Base-by-base conservation (phyloP, 2,113 vertebrate species). In the Benitochromis conjunctus region DNA sequence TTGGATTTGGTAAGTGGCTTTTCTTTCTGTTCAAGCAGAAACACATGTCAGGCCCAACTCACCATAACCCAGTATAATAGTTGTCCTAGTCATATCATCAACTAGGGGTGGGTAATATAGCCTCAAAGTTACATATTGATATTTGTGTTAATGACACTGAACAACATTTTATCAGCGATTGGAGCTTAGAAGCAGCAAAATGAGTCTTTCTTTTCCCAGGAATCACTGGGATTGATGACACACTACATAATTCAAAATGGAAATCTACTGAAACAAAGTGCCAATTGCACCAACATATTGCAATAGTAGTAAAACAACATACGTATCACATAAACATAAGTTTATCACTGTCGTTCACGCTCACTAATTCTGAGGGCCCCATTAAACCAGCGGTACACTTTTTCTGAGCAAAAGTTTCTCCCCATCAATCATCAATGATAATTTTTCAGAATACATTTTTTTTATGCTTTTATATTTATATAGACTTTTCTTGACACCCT, bases 1-100 rank as follows among this genome's bases (percentile, higher is more conserved):
- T 95, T 99, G 91, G 98, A 99, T 94, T 94, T 99, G 94, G 98
- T 99, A 94, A 98, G 98, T 91, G 43, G 21, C 7, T 31, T 5
- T 3, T 43, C 26, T 55, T 5, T 55, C 5, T 38, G 18, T 36
- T 46, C 57, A 55, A 13, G 7, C 16, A 57, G 19, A 74, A 54
- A 12, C 12, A 14, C 34, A 41, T 41, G 41, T 41, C 41, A 41
- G 41, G 9, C 8, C 41, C 8, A 41, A 10, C 41, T 11, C 10
- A 11, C 7, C 41, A 10, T 41, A 10, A 41, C 41, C 41, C 41
- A 41, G 9, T 41, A 41, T 41, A 41, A 29, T n/a, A n/a, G n/a
- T n/a, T n/a, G n/a, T n/a, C n/a, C n/a, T n/a, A n/a, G n/a, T n/a
- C n/a, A n/a, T n/a, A n/a, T n/a, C 11, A 43, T 5, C 43, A 14